Evolutionary conservation across 2,113 vertebrate genomes (phyloP).

Genomic region (Gnathonemus longibarbis): DNA sequence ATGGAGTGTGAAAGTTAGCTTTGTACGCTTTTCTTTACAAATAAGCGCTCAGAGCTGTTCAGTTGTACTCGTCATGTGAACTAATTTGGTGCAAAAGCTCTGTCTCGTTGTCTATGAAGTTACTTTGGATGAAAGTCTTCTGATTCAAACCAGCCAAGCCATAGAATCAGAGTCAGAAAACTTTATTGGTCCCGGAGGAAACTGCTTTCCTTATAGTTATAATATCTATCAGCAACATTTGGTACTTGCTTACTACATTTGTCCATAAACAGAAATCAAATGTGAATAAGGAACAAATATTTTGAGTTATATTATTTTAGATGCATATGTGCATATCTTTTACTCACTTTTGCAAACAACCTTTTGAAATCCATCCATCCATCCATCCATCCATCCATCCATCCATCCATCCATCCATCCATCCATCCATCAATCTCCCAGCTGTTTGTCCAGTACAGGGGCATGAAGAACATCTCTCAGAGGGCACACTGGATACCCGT

Average conservation of each 20-base stretch:
- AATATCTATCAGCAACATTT: background rate
- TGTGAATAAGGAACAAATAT: background rate
- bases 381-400: background rate
- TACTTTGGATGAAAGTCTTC: background rate
- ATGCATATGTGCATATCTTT: background rate
- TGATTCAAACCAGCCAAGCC: background rate
- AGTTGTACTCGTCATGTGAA: background rate
- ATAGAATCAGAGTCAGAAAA: too few relatives aligned
- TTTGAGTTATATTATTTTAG: background rate
- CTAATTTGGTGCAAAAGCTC: background rate
- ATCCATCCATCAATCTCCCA: background rate
- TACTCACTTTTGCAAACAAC: background rate
- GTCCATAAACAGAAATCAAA: background rate
- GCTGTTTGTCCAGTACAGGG: background rate
- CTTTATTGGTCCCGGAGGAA: too few relatives aligned
- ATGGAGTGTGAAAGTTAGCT: background rate
- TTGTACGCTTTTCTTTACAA: background rate
- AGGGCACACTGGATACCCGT: background rate
- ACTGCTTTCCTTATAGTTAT: background rate
- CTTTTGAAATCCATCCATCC: background rate
- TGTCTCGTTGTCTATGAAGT: background rate
- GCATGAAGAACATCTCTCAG: background rate
- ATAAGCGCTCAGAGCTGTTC: background rate
- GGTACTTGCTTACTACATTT: background rate
- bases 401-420: background rate